Evolutionary conservation across 2,797 vertebrate genomes (phyloP), one percentile per base, ranked within the genome.

Genomic region (Hapalemur alaotrensis): DNA sequence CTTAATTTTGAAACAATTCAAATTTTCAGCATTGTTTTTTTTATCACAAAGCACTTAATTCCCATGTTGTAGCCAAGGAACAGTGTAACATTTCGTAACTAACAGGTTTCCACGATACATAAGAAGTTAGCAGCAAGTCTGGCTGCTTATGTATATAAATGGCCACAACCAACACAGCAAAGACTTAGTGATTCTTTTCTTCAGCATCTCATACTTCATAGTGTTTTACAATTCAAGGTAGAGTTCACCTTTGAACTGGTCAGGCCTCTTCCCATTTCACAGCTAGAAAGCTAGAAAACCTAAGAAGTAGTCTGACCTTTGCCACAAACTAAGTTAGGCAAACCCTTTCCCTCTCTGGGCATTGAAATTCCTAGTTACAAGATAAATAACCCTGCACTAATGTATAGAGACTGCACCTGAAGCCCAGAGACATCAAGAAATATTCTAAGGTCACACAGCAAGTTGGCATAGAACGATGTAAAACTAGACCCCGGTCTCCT

Each of bases 1-100:
- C 82, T 95, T 72, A 22, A 96, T 61, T 69, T 65, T 87, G 73
- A 48, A 97, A 92, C 22, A 91, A 85, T 87, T 57, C 75, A 76
- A 85, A 89, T 22, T 12, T 57, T 82, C 48, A 93, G 83, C 61
- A 91, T 46, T 32, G 35, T 59, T 48, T 73, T 81, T 81, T 95
- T 61, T 48, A 94, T 67, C 69, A 88, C 72, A 91, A 93, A 80
- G 65, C 35, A 7, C 54, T 86, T 76, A 61, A 30, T 69, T 93
- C 54, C 88, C 72, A 87, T 48, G 65, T 17, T 67, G 59, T 30
- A 61, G 43, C 30, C 75, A 57, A 88, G 57, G 48, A 94, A 87
- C 0, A 92, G 41, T 41, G 67, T 54, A 59, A 72, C n/a, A 87
- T 20, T 92, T 48, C 32, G 63, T 57, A 48, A 70, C 46, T 73